Base-by-base conservation (phyloP, 2,888 invertebrate genomes). In the Philopedon plagiatum region DNA sequence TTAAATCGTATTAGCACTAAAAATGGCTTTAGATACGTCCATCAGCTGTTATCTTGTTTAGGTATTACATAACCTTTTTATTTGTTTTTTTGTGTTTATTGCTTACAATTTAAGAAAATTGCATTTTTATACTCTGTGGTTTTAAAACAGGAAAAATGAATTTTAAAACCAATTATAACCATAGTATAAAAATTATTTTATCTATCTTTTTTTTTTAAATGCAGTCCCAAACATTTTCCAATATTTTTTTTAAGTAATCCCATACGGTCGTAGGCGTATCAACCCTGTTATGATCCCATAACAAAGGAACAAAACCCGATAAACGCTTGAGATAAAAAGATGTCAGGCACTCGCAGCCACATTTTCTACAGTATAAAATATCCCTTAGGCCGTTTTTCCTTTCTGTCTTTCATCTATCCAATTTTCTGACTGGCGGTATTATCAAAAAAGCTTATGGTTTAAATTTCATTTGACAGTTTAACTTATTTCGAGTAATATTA, bases 341-440 rank as follows among this genome's bases (percentile, higher is more conserved):
- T 54, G 51, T 54, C 29, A 54, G 15, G 29, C 29, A 29, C 29
- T 49, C 13, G 13, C 26, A 7, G 51, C 29, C 18, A 54, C 29
- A 54, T 18, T 32, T 54, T 54, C 13, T 54, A 9, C 29, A 29
- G 29, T 23, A 39, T 21, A 46, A 46, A 46, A 46, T 21, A 54
- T 29, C 51, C 51, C 51, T 54, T 23, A 54, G 51, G 51, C 51
- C 29, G 4, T 54, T 54, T 54, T 46, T 54, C 29, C 23, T 15
- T 54, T 29, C 46, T 19, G 8, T 29, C 51, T 29, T 23, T 1
- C 29, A 15, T 29, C 21, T 18, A n/a, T 26, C 51, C 51, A 54
- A 54, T 54, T 54, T 54, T 54, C 51, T 54, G 13, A 15, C 29
- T 54, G 29, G 51, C 51, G n/a, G 29, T 26, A 54, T 1, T 29